phyloP scores from a whole-genome alignment of 2,797 vertebrate genomes.

The Phalloptychus januarius region DNA sequence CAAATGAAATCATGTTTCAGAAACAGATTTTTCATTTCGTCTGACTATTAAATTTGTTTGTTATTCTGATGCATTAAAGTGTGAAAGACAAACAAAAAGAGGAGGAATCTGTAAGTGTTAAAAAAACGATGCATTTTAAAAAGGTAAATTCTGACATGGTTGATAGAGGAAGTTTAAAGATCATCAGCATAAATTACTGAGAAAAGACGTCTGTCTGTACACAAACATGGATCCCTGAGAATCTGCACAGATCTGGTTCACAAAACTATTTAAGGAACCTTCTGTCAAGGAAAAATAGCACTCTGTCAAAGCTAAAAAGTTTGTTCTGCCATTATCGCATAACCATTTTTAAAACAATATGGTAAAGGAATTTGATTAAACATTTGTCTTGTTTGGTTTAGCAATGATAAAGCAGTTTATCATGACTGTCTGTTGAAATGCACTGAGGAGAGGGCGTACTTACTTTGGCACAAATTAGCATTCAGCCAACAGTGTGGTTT shows the following conservation, averaged over 20 bases:
- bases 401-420: conserved; percentile 32
- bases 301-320: conserved; percentile 24
- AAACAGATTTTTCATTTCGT: not conserved
- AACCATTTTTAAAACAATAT: conserved; percentile 4
- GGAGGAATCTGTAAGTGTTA: not conserved
- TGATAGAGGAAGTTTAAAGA: not conserved
- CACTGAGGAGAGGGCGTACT: conserved; percentile 32
- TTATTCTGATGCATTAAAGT: not conserved
- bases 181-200: not conserved
- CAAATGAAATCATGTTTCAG: not conserved
- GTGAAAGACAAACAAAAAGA: not conserved
- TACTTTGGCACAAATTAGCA: conserved; percentile 57
- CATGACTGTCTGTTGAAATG: conserved; percentile 38
- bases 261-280: not conserved
- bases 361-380: conserved; percentile 32
- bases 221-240: not conserved
- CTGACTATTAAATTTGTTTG: not conserved
- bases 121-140: not conserved
- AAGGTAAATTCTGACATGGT: not conserved
- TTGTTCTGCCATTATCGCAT: conserved; percentile 42
- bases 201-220: not conserved
- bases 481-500: conserved; percentile 5
- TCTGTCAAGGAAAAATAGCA: conserved; percentile 25
- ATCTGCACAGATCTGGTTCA: conserved; percentile 2
- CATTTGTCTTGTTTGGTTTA: conserved; percentile 23